Conservation (phyloP, 2,797 vertebrate genomes). For the Bucorvus abyssinicus region DNA sequence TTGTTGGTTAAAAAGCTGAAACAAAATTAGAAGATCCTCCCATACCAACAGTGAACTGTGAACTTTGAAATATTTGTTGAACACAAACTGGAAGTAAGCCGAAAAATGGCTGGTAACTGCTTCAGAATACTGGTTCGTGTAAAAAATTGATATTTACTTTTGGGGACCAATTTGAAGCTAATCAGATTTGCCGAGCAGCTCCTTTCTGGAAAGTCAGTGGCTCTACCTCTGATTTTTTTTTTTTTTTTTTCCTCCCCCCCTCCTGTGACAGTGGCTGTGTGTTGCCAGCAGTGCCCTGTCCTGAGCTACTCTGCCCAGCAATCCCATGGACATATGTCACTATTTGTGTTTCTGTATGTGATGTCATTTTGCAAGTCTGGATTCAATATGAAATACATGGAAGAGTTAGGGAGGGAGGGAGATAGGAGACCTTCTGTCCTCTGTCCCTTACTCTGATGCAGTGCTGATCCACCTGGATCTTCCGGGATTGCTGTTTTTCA, state of each 20-base stretch:
- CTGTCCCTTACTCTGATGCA: neutral
- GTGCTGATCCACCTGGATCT: neutral
- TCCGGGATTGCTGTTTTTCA: neutral
- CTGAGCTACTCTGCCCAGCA: too few species aligned
- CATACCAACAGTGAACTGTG: neutral
- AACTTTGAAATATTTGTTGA: neutral
- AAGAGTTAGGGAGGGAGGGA: neutral
- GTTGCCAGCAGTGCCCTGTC: neutral
- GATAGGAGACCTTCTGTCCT: neutral
- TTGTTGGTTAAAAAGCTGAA: neutral
- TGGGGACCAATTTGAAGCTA: neutral
- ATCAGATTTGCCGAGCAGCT: neutral
- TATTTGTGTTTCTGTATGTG: neutral
- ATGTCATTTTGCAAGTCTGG: neutral
- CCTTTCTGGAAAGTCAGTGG: neutral
- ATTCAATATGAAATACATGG: rapidly evolving
- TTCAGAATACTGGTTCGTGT: neutral
- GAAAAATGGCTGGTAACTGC: neutral
- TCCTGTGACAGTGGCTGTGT: neutral
- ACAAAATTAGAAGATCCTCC: neutral
- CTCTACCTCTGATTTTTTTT: neutral
- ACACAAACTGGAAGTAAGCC: neutral
- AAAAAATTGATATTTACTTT: neutral
- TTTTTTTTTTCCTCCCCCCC: too few species aligned
- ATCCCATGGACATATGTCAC: rapidly evolving